Evolutionary conservation across 1,140 invertebrate species (phyloP), one percentile per base, ranked within the genome.

Genomic region (Formica selysi): DNA sequence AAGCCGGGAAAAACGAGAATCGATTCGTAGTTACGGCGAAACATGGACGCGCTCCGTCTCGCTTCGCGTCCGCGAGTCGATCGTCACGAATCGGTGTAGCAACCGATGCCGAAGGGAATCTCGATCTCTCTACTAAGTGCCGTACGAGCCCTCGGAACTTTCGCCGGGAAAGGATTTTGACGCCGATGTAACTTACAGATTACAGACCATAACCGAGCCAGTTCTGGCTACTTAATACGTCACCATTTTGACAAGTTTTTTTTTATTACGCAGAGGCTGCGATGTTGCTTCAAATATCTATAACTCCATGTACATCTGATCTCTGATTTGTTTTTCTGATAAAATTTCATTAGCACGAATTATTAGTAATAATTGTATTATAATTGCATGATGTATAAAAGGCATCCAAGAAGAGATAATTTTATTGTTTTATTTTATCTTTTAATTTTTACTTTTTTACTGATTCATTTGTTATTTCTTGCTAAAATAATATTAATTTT

Each of bases 11-110:
- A 83, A 83, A 83, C 79, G 79, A 73, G 79, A 83, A 83, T 83
- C 79, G 79, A 83, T 83, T 83, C 79, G 79, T 83, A 83, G 79
- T 83, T 83, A 74, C 79, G 79, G 54, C 68, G 41, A 70, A 83
- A 83, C 79, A 83, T 44, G 79, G 57, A 81, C 79, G 54, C 54
- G 68, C 79, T 74, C 68, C 68, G 79, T 83, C 61, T 83, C 79
- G 79, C 79, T 74, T 51, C 70, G 11, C 44, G 70, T 71, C 67
- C 22, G 67, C 67, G 51, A 44, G 54, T 44, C 68, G 79, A 83
- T 74, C 68, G 79, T 26, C 8, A 38, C 54, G 68, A 38, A 74
- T 83, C 68, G 68, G 29, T 13, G 19, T 54, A 19, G 68, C 44
- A 48, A 48, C 22, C 38, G 79, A 73, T 22, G 54, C 70, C 54